Conservation (phyloP, 2,888 invertebrate species). For the Drosophila setosimentum region DNA sequence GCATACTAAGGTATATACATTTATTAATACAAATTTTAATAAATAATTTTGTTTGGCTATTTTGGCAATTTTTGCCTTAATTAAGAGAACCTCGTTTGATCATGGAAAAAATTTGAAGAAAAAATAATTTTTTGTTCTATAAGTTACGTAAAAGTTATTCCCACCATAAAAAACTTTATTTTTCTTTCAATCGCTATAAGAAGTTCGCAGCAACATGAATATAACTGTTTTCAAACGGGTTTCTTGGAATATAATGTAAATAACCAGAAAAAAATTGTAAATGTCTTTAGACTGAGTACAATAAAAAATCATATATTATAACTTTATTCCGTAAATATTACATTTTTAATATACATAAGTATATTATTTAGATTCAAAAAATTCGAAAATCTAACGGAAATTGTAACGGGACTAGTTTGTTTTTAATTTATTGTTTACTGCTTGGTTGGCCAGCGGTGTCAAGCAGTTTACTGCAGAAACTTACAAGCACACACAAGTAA, state of each 20-base stretch:
- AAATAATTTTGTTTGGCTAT: too few species aligned
- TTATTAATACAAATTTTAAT: too few species aligned
- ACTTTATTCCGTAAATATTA: neutral
- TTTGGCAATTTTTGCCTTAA: too few species aligned
- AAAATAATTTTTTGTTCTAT: too few species aligned
- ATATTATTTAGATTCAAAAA: neutral
- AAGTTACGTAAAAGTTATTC: too few species aligned
- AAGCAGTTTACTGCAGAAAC: slow-evolving; percentile 2
- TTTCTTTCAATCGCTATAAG: neutral
- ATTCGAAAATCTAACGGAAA: neutral
- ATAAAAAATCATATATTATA: neutral
- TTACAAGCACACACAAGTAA: neutral
- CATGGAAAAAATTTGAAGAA: too few species aligned
- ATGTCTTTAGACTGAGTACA: neutral
- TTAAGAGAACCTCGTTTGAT: too few species aligned
- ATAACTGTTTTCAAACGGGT: neutral
- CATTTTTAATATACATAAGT: neutral
- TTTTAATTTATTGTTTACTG: neutral
- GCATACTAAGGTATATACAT: too few species aligned
- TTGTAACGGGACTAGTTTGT: neutral
- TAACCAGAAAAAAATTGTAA: neutral
- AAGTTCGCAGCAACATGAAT: too few species aligned
- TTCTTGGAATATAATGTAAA: neutral
- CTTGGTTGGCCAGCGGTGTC: neutral
- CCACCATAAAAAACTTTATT: too few species aligned